A percentile compares a stretch with the other conserved stretches of the same genome.
phyloP scores from a whole-genome alignment of 2,888 invertebrate species.

The Tetrapedia diversipes region DNA sequence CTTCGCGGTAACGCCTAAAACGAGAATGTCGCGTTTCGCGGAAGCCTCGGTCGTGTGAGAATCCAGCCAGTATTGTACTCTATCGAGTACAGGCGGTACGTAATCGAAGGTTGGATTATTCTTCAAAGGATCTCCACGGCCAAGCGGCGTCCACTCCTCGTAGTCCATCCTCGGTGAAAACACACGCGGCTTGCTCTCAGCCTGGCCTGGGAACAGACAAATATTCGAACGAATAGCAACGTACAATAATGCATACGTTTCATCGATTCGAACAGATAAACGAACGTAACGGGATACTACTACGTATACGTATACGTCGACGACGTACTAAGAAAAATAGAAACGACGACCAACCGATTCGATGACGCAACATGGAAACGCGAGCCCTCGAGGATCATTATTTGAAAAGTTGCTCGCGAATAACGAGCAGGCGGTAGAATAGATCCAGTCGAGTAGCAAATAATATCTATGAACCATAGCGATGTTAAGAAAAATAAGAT shows the following conservation, averaged over 20 bases:
- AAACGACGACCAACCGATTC: neutral
- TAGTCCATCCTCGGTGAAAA: slow-evolving; percentile 92
- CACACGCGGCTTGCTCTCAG: slow-evolving; percentile 78
- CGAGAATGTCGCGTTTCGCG: slow-evolving; percentile 88
- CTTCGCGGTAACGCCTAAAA: slow-evolving; percentile 88
- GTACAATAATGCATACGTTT: neutral
- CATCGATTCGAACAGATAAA: too few relatives aligned
- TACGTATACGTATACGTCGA: too few relatives aligned
- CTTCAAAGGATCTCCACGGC: slow-evolving; percentile 91
- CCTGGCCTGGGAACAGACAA: slow-evolving; percentile 68
- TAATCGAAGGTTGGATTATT: slow-evolving; percentile 94
- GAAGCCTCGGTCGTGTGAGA: slow-evolving; percentile 86
- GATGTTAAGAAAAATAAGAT: too few relatives aligned
- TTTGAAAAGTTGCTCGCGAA: too few relatives aligned
- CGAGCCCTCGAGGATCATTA: neutral
- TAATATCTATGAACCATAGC: too few relatives aligned
- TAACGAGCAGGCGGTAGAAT: too few relatives aligned
- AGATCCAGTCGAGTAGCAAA: too few relatives aligned
- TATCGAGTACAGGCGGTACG: slow-evolving; percentile 91
- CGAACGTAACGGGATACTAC: too few relatives aligned
- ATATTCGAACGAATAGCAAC: too few relatives aligned
- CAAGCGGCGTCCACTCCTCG: slow-evolving; percentile 93
- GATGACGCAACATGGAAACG: slow-evolving; percentile 3
- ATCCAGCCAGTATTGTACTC: slow-evolving; percentile 92
- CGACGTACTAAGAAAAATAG: too few relatives aligned